Percentiles rank a stretch among this genome's conserved stretches.
phyloP scores from a whole-genome alignment of 2,888 invertebrate genomes.

The Oscheius onirici region DNA sequence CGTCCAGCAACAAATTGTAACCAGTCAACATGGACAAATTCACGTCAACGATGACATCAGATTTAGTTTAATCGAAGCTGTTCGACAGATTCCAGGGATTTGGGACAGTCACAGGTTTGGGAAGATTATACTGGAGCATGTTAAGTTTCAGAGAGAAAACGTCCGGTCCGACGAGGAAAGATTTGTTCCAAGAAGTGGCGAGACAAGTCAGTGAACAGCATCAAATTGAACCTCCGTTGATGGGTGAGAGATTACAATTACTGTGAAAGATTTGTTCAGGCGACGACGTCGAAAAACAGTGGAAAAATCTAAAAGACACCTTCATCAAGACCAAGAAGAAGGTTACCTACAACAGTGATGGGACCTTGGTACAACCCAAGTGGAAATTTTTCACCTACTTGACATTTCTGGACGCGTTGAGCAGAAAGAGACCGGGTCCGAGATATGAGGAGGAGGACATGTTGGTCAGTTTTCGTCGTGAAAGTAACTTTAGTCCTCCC shows the following conservation, averaged over 20 bases:
- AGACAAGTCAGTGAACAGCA: slow-evolving; percentile 37
- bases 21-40: slow-evolving; percentile 22
- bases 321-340: slow-evolving; percentile 44
- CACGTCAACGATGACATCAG: slow-evolving; percentile 41
- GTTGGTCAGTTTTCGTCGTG: not conserved
- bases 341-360: slow-evolving; percentile 40
- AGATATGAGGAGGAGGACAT: slow-evolving; percentile 14
- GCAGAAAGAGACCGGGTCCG: slow-evolving; percentile 21
- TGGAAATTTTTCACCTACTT: slow-evolving; percentile 48
- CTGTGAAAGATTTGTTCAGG: slow-evolving; percentile 28
- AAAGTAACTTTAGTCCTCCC: too few species aligned
- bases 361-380: slow-evolving; percentile 44
- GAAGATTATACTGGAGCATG: not conserved
- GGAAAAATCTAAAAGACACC: slow-evolving; percentile 53
- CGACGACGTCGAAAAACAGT: slow-evolving; percentile 50
- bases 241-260: slow-evolving; percentile 15
- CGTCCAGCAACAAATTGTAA: slow-evolving; percentile 21
- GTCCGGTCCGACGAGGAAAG: slow-evolving; percentile 31
- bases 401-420: slow-evolving; percentile 35
- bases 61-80: slow-evolving; percentile 42
- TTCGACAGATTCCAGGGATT: slow-evolving; percentile 37
- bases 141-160: slow-evolving; percentile 36
- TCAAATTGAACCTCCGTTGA: slow-evolving; percentile 36
- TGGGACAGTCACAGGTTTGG: slow-evolving; percentile 38
- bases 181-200: slow-evolving; percentile 41